Evolutionary conservation across 1,140 invertebrate genomes (phyloP).

Genomic region (Caerostris darwini): DNA sequence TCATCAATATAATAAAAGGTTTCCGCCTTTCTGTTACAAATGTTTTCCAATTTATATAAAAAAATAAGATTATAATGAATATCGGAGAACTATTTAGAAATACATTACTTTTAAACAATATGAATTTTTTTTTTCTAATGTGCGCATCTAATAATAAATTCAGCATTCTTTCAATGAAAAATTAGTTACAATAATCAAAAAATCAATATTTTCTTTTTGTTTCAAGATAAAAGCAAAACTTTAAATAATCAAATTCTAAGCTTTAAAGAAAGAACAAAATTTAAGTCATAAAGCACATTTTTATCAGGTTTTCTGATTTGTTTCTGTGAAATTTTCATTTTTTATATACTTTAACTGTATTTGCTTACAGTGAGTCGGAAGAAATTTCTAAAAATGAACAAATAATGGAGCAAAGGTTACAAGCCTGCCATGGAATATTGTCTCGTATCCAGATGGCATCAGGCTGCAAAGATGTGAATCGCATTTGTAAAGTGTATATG

Average conservation of each 20-base stretch:
- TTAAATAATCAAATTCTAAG: background rate
- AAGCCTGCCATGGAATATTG: slow-evolving; percentile 42
- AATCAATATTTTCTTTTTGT: too few relatives aligned
- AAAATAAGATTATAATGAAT: too few relatives aligned
- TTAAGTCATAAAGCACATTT: background rate
- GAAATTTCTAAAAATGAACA: slow-evolving; percentile 59
- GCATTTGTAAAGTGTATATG: slow-evolving; percentile 55
- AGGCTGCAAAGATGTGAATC: slow-evolving; percentile 57
- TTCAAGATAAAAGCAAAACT: background rate
- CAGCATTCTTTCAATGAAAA: too few relatives aligned
- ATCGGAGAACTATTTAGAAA: too few relatives aligned
- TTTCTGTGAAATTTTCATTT: too few relatives aligned
- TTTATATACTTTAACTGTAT: background rate
- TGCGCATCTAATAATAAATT: too few relatives aligned
- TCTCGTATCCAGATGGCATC: slow-evolving; percentile 56
- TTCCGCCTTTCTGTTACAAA: too few relatives aligned
- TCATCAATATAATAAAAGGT: too few relatives aligned
- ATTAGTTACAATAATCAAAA: too few relatives aligned
- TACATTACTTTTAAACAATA: too few relatives aligned
- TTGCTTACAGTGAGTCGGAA: background rate
- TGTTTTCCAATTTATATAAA: too few relatives aligned
- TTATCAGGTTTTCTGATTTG: background rate
- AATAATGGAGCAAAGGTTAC: slow-evolving; percentile 53
- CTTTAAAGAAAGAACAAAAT: background rate
- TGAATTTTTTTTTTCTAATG: too few relatives aligned